These are phyloP conservation scores for Rhimphoctona megacephalus DNA, from an alignment of 2,888 invertebrate species.

Conservation along the genomic window DNA sequence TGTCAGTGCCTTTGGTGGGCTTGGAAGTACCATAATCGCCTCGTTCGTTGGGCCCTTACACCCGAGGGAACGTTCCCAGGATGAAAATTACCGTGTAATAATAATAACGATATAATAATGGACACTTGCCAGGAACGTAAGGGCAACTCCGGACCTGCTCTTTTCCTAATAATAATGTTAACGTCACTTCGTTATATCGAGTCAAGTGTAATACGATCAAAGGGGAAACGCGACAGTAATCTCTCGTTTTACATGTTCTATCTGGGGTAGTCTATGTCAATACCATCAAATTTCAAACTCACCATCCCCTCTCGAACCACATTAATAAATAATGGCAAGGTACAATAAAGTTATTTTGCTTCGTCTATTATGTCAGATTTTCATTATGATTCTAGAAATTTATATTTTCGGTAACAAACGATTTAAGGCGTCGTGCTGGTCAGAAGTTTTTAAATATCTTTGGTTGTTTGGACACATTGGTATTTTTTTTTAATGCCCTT, in stretches of 20 bases:
- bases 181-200: constrained; percentile 66
- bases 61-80: constrained; percentile 61
- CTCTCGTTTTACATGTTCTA: constrained; percentile 25
- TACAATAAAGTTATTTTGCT: background rate
- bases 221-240: constrained; percentile 15
- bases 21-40: constrained; percentile 55
- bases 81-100: constrained; percentile 69
- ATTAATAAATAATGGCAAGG: background rate
- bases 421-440: background rate
- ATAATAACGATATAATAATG: constrained; percentile 71
- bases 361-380: background rate
- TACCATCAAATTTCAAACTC: background rate
- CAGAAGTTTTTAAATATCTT: background rate
- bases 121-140: constrained; percentile 43
- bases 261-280: background rate
- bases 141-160: constrained; percentile 22
- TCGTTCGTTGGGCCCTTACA: constrained; percentile 41
- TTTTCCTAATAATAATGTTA: constrained; percentile 68
- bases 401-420: background rate
- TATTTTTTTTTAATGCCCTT: background rate
- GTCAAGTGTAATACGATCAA: constrained; percentile 61
- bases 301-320: background rate
- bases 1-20: constrained; percentile 33
- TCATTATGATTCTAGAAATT: background rate
- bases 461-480: background rate